Evolutionary conservation across 1,140 invertebrate genomes (phyloP).

Genomic region (Rhagoletis pomonella): DNA sequence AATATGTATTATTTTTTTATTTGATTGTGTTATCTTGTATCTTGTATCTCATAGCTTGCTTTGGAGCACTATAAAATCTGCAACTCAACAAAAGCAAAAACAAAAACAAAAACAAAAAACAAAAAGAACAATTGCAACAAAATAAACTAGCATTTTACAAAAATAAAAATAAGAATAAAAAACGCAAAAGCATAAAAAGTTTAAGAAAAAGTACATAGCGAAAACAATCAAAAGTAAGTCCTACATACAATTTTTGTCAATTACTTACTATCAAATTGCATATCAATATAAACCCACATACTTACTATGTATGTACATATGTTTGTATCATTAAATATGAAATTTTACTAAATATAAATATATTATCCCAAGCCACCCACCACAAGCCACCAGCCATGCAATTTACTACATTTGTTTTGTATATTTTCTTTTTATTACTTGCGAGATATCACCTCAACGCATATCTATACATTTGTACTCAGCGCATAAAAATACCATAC

Average conservation of each 20-base stretch:
- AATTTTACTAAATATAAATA: too few relatives aligned
- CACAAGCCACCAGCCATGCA: too few relatives aligned
- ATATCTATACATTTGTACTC: too few relatives aligned
- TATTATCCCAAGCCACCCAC: too few relatives aligned
- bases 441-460: too few relatives aligned
- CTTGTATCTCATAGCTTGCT: conserved; percentile 74
- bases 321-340: neutral
- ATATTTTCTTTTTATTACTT: too few relatives aligned
- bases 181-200: conserved; percentile 43
- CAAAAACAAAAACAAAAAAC: conserved; percentile 32
- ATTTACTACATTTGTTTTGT: too few relatives aligned
- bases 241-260: neutral
- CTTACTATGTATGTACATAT: neutral
- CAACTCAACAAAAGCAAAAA: conserved; percentile 54
- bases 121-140: conserved; percentile 34
- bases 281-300: conserved; percentile 6
- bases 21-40: conserved; percentile 70
- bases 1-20: conserved; percentile 55
- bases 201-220: conserved; percentile 43
- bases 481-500: too few relatives aligned
- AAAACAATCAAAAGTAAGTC: conserved; percentile 52
- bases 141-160: conserved; percentile 24
- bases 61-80: conserved; percentile 70
- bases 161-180: neutral
- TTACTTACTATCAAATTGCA: neutral